Base-by-base conservation (phyloP, 2,888 invertebrate genomes). In the Antitype chi region DNA sequence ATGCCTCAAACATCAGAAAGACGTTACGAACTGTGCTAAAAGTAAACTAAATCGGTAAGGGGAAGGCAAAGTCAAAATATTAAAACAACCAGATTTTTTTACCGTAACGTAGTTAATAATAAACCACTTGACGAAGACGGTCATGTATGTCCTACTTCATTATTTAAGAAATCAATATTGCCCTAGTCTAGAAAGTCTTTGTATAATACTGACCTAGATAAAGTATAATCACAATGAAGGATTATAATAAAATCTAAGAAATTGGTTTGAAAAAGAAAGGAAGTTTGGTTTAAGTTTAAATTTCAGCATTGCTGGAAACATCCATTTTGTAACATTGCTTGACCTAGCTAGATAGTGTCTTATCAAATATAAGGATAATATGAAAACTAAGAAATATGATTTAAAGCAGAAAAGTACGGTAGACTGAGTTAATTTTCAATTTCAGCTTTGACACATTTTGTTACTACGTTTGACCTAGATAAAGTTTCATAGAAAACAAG, bases 121-220 rank as follows among this genome's bases (percentile, higher is more conserved):
- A 17, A 11, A n/a, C n/a, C 49, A 57, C 52, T 62, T 57, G 17
- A 60, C 23, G 28, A 28, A 62, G 15, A 52, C 49, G 7, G n/a
- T 55, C n/a, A 8, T 25, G 43, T 32, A 23, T 25, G n/a, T 59
- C 25, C 52, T 74, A 60, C 53, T 69, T 13, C 9, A 66, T 62
- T 75, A 72, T 70, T 80, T 25, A 83, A 72, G 52, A 62, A 83
- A 82, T 83, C 79, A 80, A 75, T 82, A 64, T 28, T 28, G 38
- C 15, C 25, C 59, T 52, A 60, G 47, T 13, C 59, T 43, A 49
- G 32, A 38, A 57, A 32, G 32, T 52, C 17, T 60, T 15, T 66
- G 71, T 60, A 28, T 20, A 53, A 55, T 23, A 23, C 49, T 75
- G 66, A 70, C 82, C 70, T 55, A 79, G 52, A 66, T 69, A 28